Conservation (phyloP, 2,888 invertebrate genomes). For the Hypercompe scribonia region DNA sequence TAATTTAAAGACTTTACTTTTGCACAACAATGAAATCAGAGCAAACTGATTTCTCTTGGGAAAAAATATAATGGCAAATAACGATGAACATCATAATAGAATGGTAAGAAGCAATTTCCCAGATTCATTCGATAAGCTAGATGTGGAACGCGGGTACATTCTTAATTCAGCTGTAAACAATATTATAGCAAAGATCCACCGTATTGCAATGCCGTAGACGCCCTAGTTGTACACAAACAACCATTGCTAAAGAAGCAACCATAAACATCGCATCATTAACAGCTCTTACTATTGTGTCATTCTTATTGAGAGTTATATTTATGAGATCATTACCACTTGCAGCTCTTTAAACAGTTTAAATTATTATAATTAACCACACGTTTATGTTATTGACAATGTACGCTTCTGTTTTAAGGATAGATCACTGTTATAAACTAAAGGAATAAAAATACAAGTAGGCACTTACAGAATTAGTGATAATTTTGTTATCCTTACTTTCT, state of each 20-base stretch:
- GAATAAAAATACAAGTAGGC: not conserved
- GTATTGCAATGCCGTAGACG: constrained; percentile 66
- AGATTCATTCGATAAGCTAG: constrained; percentile 71
- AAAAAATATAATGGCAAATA: constrained; percentile 67
- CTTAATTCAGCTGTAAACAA: constrained; percentile 71
- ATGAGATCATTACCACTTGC: constrained; percentile 33
- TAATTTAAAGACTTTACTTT: constrained; percentile 40
- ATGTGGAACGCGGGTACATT: constrained; percentile 75
- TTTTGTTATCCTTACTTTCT: not conserved
- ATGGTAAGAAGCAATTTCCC: constrained; percentile 76
- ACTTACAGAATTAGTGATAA: not conserved
- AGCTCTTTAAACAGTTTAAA: constrained; percentile 25
- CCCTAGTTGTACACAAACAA: constrained; percentile 65
- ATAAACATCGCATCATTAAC: constrained; percentile 14
- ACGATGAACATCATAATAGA: constrained; percentile 68
- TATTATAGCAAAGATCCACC: constrained; percentile 57
- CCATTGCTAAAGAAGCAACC: constrained; percentile 30
- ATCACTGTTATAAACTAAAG: not conserved
- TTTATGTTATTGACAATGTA: constrained; percentile 2
- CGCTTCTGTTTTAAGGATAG: not conserved
- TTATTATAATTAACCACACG: not conserved
- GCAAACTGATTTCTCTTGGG: constrained; percentile 71
- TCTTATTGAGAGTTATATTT: constrained; percentile 23
- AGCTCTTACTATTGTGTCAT: constrained; percentile 28
- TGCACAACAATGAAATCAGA: constrained; percentile 65